These are phyloP conservation scores for Trinectes maculatus DNA, from an alignment of 2,113 vertebrate genomes.

Conservation along the genomic window DNA sequence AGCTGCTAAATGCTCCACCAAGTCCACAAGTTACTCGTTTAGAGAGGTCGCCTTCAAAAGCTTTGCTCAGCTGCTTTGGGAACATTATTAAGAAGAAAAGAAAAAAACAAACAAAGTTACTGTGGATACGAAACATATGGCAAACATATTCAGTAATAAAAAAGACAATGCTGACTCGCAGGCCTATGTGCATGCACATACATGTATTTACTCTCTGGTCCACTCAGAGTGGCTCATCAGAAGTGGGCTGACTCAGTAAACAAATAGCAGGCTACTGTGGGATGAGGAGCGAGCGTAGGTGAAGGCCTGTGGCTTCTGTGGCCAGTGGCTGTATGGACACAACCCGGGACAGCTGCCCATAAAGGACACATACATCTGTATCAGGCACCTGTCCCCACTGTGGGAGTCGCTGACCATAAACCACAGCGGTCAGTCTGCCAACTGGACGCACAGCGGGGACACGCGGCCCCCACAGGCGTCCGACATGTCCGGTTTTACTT, in stretches of 20 bases:
- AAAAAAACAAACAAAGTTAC: too few relatives aligned
- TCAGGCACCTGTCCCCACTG: constrained; percentile 69
- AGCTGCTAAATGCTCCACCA: background rate
- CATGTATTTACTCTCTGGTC: constrained; percentile 32
- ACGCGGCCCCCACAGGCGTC: background rate
- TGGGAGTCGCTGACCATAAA: constrained; percentile 48
- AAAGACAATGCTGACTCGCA: background rate
- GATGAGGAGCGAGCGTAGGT: constrained; percentile 49
- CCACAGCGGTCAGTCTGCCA: constrained; percentile 52
- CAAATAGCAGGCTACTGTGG: constrained; percentile 65
- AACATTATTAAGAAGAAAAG: too few relatives aligned
- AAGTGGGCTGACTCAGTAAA: constrained; percentile 61
- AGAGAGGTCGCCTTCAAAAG: too few relatives aligned
- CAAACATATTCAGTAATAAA: background rate
- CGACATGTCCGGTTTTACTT: constrained; percentile 9
- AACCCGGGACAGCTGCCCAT: constrained; percentile 67
- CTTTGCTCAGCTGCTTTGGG: too few relatives aligned
- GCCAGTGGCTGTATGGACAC: constrained; percentile 62
- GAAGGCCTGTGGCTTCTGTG: constrained; percentile 72
- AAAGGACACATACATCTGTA: constrained; percentile 62
- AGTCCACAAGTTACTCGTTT: background rate
- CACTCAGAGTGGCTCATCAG: constrained; percentile 42
- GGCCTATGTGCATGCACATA: constrained; percentile 23
- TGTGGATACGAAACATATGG: background rate
- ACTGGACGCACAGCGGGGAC: constrained; percentile 36